Base-by-base conservation (phyloP, 2,113 vertebrate genomes). In the Ammospiza caudacuta region DNA sequence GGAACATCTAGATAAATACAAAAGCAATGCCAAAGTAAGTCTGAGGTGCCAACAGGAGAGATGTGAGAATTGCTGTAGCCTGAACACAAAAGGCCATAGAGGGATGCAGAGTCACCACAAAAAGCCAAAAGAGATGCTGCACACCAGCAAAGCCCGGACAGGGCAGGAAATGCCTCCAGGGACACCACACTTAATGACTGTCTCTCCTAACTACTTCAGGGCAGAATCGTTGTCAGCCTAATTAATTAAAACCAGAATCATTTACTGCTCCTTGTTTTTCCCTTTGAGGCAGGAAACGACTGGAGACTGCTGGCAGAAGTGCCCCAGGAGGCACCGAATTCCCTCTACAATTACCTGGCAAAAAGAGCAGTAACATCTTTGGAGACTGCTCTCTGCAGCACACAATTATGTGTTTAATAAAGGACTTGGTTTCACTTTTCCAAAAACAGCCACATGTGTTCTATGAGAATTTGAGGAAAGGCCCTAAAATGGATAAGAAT, bases 221-320 rank as follows among this genome's bases (percentile, higher is more conserved):
- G 43, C 72, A 90, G 0, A 25, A 66, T 27, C 19, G 13, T 69
- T 81, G 62, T 79, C 89, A 82, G 73, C 72, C 84, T 96, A 94
- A 97, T 95, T 96, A 94, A 97, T 94, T 94, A 94, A 97, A 96
- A 82, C 37, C 74, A 87, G 91, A 57, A 91, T 74, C 74, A 77
- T 77, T 94, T 91, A 94, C 75, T 55, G 29, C 41, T 89, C 3
- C 0, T 41, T 55, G n/a, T 9, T 92, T 55, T 52, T 80, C 77
- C 81, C 84, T 62, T 15, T 35, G 69, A 90, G 78, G 62, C 9
- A 37, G 81, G 55, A 94, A 95, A 79, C 1, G 29, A 64, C 70
- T 3, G 7, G 39, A 14, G 54, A 75, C 20, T 1, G n/a, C 77
- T 8, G 82, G 83, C 74, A 84, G 47, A 81, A 87, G 58, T 7